Evolutionary conservation across 2,888 invertebrate genomes (phyloP), one percentile per base, ranked within the genome.

Genomic region (Empis livida): DNA sequence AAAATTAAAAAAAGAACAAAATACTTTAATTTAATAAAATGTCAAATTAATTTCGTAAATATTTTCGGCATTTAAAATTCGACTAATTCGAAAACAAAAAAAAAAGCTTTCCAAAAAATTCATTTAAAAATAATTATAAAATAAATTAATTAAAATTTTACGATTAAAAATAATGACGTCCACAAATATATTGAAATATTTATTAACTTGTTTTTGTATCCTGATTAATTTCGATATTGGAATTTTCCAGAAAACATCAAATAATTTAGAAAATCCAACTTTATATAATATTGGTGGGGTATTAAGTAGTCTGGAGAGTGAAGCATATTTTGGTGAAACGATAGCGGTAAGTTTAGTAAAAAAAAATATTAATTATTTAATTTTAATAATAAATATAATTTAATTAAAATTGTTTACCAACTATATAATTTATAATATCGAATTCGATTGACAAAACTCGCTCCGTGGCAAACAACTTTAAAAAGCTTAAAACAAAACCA

Each of bases 231-330:
- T 53, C 37, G 43, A 47, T 46, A 48, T 45, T 27, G 51, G 46
- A 37, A 48, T 30, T 27, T 39, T 51, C 27, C 53, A 53, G 35
- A 53, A 53, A 44, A 45, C 47, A 44, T 49, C 53, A 13, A 46
- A 48, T 11, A 61, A 57, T 47, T 59, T 61, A 31, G 67, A 76
- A 47, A 83, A 83, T 66, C 82, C 82, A 20, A 76, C 77, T 13
- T 78, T 78, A 56, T 92, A 85, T 68, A 90, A 89, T 61, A 90
- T 94, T 50, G 93, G 93, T 16, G 93, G 92, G n/a, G 92, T 94
- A 2, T 76, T 94, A 17, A 89, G 89, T 51, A 85, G 82, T 67
- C 82, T 82, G 56, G 81, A 84, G 42, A 89, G 89, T 54, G 81
- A 85, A 61, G 72, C 73, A 11, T 81, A 85, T 70, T 93, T 93